A percentile compares a stretch with the other conserved stretches of the same genome.
Conservation (phyloP, 2,797 vertebrate genomes). For the Caiman crocodilus region DNA sequence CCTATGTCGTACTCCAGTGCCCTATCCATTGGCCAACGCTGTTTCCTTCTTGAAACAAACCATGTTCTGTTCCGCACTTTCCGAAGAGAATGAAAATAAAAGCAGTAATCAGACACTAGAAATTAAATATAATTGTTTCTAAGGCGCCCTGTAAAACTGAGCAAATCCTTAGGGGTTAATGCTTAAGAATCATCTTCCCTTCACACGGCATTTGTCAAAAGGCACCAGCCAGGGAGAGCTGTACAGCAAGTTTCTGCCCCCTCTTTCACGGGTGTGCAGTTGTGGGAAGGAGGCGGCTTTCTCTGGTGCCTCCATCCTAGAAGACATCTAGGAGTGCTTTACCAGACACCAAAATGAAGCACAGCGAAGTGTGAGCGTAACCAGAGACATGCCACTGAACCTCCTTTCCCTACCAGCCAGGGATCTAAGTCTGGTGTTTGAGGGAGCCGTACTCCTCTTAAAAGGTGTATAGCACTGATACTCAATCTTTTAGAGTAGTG, state of each 20-base stretch:
- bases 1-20: neutral
- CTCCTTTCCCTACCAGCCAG: accelerated
- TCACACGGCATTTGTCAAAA: neutral
- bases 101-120: neutral
- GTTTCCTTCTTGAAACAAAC: neutral
- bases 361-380: neutral
- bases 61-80: neutral
- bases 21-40: neutral
- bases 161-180: neutral
- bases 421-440: neutral
- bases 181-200: neutral
- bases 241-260: accelerated
- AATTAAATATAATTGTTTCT: neutral
- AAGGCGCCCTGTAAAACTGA: neutral
- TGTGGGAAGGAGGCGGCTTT: neutral
- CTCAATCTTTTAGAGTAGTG: too few species aligned
- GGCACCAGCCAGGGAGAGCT: neutral
- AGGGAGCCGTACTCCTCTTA: neutral
- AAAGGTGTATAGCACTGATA: neutral
- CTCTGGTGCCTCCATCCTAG: neutral
- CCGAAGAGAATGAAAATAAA: conserved; percentile 9
- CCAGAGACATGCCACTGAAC: accelerated
- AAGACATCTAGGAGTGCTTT: neutral
- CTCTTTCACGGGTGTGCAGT: neutral
- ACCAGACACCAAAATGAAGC: neutral